Evolutionary conservation across 2,113 vertebrate genomes (phyloP).

Genomic region (Micromys minutus): DNA sequence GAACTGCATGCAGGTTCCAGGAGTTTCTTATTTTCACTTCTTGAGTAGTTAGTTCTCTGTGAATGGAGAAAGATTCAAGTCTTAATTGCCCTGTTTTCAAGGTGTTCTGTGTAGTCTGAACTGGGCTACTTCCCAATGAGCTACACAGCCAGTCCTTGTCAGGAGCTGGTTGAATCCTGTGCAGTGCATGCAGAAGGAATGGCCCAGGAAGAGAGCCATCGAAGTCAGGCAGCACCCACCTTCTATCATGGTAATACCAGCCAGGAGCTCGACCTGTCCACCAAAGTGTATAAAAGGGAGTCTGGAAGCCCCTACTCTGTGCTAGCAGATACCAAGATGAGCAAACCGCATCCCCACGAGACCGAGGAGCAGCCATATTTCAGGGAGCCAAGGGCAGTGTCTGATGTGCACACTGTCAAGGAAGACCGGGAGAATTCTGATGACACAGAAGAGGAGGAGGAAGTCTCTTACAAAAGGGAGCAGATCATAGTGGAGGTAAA

Average conservation of each 20-base stretch:
- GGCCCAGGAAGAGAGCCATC: constrained; percentile 93
- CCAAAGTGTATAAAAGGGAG: constrained; percentile 95
- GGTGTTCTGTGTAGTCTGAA: constrained; percentile 74
- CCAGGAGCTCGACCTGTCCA: constrained; percentile 93
- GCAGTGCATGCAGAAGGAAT: constrained; percentile 89
- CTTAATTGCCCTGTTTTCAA: constrained; percentile 66
- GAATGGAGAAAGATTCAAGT: constrained; percentile 77
- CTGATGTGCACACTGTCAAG: constrained; percentile 85
- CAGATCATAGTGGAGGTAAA: constrained; percentile 99
- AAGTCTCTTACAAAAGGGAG: constrained; percentile 95
- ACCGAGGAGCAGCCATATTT: constrained; percentile 93
- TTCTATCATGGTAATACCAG: constrained; percentile 90
- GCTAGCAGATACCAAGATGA: constrained; percentile 93
- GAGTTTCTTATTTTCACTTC: constrained; percentile 37
- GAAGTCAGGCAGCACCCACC: constrained; percentile 88
- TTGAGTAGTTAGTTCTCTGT: constrained; percentile 61
- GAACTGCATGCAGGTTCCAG: constrained; percentile 49
- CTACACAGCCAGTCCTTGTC: constrained; percentile 88
- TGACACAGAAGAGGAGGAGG: constrained; percentile 89
- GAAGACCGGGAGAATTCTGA: constrained; percentile 93
- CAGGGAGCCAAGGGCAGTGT: constrained; percentile 89
- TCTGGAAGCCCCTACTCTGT: constrained; percentile 93
- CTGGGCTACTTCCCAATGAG: constrained; percentile 88
- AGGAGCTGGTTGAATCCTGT: constrained; percentile 91
- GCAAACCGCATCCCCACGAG: constrained; percentile 88